Conservation (phyloP, 2,888 invertebrate species). For the Magallana nippona region DNA sequence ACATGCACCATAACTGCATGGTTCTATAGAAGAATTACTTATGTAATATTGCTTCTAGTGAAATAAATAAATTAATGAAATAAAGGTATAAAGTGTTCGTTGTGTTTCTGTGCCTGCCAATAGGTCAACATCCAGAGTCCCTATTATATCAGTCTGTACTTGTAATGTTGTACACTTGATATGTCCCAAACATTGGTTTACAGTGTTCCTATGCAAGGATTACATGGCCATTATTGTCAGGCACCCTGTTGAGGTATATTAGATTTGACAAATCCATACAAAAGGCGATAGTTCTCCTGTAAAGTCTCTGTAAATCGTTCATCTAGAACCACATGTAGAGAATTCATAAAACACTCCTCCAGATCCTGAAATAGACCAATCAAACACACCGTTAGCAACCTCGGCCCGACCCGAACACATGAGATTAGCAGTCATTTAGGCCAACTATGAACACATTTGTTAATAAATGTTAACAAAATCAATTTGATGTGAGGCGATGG, state of each 20-base stretch:
- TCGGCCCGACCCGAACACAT: neutral
- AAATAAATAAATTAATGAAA: too few relatives aligned
- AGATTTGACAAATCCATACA: conserved; percentile 56
- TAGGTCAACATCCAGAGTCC: too few relatives aligned
- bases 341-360: conserved; percentile 91
- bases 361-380: conserved; percentile 85
- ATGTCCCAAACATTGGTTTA: too few relatives aligned
- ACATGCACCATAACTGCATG: too few relatives aligned
- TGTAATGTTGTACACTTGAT: too few relatives aligned
- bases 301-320: conserved; percentile 94
- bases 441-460: neutral
- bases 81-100: too few relatives aligned
- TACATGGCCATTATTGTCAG: neutral
- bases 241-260: conserved; percentile 8
- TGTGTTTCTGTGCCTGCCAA: too few relatives aligned
- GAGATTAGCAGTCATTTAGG: neutral
- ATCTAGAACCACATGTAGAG: conserved; percentile 90
- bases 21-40: too few relatives aligned
- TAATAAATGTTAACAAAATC: neutral
- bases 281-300: conserved; percentile 82
- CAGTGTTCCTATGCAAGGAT: neutral
- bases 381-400: neutral
- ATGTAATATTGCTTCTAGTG: too few relatives aligned
- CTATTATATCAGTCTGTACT: too few relatives aligned
- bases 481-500: neutral